These are phyloP conservation scores for Drosophila flavopinicola DNA, from an alignment of 2,888 invertebrate genomes.

Conservation along the genomic window DNA sequence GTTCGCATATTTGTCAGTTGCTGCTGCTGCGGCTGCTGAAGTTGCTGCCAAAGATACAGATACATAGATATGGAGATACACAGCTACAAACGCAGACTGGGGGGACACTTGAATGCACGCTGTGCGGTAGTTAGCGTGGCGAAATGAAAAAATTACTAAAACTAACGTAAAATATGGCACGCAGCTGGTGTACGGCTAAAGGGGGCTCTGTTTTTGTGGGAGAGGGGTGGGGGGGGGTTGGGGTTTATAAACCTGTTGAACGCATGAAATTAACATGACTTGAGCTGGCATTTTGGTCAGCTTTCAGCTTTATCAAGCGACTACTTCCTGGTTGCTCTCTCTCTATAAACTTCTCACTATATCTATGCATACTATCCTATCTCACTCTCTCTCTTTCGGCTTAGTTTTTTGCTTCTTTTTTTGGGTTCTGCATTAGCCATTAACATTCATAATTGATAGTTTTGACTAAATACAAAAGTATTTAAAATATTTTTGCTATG, in stretches of 20 bases:
- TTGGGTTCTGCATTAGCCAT: conserved; percentile 41
- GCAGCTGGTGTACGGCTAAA: no score
- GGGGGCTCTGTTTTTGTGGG: no score
- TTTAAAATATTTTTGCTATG: conserved; percentile 1
- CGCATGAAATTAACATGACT: conserved; percentile 73
- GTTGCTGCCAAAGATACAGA: conserved; percentile 26
- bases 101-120: conserved; percentile 72
- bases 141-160: conserved; percentile 69
- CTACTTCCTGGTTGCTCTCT: conserved; percentile 54
- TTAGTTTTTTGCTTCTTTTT: conserved; percentile 1
- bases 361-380: background rate
- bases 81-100: conserved; percentile 32
- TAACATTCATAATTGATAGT: conserved; percentile 66
- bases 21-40: conserved; percentile 28
- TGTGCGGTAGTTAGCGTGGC: conserved; percentile 75
- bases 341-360: background rate
- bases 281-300: conserved; percentile 45
- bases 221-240: background rate
- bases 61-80: conserved; percentile 21
- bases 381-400: background rate
- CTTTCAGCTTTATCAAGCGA: conserved; percentile 21
- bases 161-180: conserved; percentile 65
- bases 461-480: conserved; percentile 11
- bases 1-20: conserved; percentile 51
- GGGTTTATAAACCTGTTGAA: conserved; percentile 65